Base-by-base conservation (phyloP, 2,113 vertebrate genomes). In the Alaudala cheleensis region DNA sequence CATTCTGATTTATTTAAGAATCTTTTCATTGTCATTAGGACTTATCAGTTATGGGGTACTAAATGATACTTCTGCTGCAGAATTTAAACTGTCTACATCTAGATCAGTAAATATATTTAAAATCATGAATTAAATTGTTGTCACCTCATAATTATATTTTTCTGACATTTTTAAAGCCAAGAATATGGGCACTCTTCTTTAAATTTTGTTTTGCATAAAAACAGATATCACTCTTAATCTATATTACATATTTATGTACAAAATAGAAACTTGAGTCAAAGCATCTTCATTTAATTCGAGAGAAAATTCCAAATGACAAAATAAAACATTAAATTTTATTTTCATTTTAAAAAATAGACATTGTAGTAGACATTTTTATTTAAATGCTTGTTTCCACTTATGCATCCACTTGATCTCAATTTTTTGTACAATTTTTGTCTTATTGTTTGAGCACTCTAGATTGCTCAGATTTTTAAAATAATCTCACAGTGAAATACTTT, bases 31-130 rank as follows among this genome's bases (percentile, higher is more conserved):
- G 17, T 34, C 13, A 20, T 6, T 70, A 40, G 31, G 13, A 6
- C 8, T 4, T 1, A 50, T 53, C 26, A 56, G 10, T 14, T 74
- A 22, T 7, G 6, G 1, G 2, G 5, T 15, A 61, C 39, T 44
- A 47, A 87, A 45, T 29, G 12, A 44, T n/a, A 29, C 0, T 39
- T 58, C 40, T 60, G 14, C 20, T 51, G 11, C 14, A 73, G 11
- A 60, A 56, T 65, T 72, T n/a, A 57, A 53, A 25, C 3, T 33
- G 72, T 67, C 18, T 11, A 19, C 17, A 49, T 45, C 4, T 45
- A 66, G 12, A 3, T 40, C 24, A 40, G 6, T 34, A 69, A 82
- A 40, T 1, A 24, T 39, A 86, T 31, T 39, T 76, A 57, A 37
- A 4, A 26, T 47, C 53, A 69, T 9, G 49, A 47, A 88, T 21